A percentile compares a stretch with the other conserved stretches of the same genome.
Evolutionary conservation across 2,888 invertebrate genomes (phyloP).

Genomic region (Alcis repandata): DNA sequence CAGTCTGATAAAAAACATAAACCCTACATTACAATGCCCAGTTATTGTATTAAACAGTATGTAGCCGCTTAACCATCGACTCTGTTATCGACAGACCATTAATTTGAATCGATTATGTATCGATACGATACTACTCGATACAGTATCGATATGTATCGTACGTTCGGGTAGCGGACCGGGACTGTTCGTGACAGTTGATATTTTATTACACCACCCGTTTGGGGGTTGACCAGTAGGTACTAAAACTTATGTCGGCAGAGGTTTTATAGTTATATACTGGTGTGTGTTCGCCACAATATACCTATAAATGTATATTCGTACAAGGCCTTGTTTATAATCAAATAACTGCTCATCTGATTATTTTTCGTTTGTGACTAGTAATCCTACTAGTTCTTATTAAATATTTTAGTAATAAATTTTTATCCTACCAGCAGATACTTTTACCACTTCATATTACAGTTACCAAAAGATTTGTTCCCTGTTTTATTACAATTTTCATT

Average conservation of each 20-base stretch:
- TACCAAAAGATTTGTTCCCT: too few species aligned
- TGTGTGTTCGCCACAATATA: not conserved
- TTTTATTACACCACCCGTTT: constrained; percentile 52
- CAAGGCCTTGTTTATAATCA: too few species aligned
- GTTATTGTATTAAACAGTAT: constrained; percentile 7
- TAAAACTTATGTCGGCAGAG: constrained; percentile 9
- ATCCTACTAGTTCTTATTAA: too few species aligned
- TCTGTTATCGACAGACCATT: constrained; percentile 48
- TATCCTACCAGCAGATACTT: too few species aligned
- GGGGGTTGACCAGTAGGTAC: constrained; percentile 35
- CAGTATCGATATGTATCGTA: constrained; percentile 36
- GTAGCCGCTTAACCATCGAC: constrained; percentile 31
- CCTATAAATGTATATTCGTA: not conserved
- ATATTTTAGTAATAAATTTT: too few species aligned
- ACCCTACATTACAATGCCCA: not conserved
- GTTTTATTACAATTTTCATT: too few species aligned
- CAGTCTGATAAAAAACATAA: not conserved
- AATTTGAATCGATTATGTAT: constrained; percentile 47
- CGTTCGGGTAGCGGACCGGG: constrained; percentile 19
- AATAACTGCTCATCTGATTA: too few species aligned
- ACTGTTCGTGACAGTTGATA: constrained; percentile 58
- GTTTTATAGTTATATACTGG: not conserved
- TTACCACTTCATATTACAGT: too few species aligned
- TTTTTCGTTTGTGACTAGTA: too few species aligned
- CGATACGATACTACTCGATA: constrained; percentile 36